A percentile compares a stretch with the other conserved stretches of the same genome.
phyloP scores from a whole-genome alignment of 1,140 invertebrate species.

The Laupala kohalensis region DNA sequence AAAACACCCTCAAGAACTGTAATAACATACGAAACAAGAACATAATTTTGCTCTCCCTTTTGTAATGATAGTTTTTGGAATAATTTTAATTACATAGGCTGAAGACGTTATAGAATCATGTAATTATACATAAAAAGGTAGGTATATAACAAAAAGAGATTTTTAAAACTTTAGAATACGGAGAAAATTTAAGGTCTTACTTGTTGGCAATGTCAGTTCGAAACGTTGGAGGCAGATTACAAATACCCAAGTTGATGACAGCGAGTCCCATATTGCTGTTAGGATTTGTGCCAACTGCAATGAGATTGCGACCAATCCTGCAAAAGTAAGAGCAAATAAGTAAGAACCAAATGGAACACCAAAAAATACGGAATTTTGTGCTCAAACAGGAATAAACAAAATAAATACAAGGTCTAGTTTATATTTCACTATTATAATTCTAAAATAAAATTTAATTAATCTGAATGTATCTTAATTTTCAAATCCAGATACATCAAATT shows the following conservation, averaged over 20 bases:
- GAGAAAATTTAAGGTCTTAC: constrained; percentile 26
- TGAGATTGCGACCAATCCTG: constrained; percentile 43
- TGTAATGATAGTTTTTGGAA: too few relatives aligned
- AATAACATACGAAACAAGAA: not conserved
- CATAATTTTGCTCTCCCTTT: not conserved
- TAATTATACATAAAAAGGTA: not conserved
- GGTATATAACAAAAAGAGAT: not conserved
- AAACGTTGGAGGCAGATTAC: constrained; percentile 44
- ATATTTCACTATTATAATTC: too few relatives aligned
- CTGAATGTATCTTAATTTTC: too few relatives aligned
- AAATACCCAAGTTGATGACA: constrained; percentile 47
- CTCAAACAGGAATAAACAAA: too few relatives aligned
- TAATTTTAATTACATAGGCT: not conserved
- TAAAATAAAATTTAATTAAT: too few relatives aligned
- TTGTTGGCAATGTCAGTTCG: constrained; percentile 53
- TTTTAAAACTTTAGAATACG: not conserved
- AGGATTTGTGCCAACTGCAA: constrained; percentile 45
- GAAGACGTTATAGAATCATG: not conserved
- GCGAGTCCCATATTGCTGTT: constrained; percentile 44
- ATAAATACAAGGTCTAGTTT: too few relatives aligned
- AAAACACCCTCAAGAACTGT: not conserved
- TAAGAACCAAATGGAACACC: too few relatives aligned
- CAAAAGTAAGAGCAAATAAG: too few relatives aligned
- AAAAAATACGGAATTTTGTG: too few relatives aligned
- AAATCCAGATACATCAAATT: too few relatives aligned